Evolutionary conservation across 2,113 vertebrate species (phyloP).

Genomic region (Gavia stellata): DNA sequence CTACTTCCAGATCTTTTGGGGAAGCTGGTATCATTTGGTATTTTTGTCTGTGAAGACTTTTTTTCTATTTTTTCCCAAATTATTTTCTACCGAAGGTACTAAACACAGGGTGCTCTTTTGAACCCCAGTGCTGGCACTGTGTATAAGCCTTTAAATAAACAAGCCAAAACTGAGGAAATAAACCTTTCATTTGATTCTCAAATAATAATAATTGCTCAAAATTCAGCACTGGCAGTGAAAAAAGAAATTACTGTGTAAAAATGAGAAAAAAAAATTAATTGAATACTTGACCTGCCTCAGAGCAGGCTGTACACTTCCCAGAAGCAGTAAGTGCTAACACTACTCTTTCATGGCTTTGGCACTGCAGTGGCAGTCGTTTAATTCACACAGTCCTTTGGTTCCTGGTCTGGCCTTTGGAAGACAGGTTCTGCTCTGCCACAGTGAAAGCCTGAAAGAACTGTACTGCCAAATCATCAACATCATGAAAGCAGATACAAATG

Average conservation of each 20-base stretch:
- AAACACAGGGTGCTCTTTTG: background rate
- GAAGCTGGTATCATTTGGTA: background rate
- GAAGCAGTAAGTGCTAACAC: background rate
- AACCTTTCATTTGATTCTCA: background rate
- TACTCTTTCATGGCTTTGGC: background rate
- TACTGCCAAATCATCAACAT: background rate
- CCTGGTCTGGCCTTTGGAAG: background rate
- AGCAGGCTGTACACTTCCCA: background rate
- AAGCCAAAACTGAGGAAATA: background rate
- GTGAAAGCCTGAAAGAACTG: background rate
- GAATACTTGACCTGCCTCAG: background rate
- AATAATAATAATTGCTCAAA: background rate
- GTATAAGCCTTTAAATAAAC: background rate
- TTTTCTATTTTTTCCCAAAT: background rate
- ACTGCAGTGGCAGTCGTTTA: background rate
- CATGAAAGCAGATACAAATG: background rate
- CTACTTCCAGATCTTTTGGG: background rate
- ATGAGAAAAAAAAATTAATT: background rate
- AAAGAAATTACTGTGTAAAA: background rate
- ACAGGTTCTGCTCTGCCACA: background rate
- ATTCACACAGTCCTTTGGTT: background rate
- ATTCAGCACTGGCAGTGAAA: background rate
- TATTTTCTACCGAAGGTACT: background rate
- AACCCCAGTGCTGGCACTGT: background rate
- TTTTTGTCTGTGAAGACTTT: background rate